Conservation (phyloP, 2,113 vertebrate species). For the Paracanthobrama guichenoti region DNA sequence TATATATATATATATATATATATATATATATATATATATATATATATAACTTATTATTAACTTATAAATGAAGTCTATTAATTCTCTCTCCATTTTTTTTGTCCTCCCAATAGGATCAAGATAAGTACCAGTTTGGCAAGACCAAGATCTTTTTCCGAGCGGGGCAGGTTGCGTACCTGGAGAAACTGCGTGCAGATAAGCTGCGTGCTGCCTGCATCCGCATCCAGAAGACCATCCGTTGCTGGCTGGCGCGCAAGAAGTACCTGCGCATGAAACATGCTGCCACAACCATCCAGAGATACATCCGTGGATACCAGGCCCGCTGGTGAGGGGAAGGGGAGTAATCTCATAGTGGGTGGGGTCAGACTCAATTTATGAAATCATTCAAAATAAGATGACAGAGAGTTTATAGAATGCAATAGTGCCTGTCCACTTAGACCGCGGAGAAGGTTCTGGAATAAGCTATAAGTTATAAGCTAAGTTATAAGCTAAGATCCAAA, state of each 20-base stretch:
- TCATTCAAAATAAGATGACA: not conserved
- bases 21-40: too few relatives aligned
- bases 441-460: not conserved
- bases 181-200: constrained; percentile 96
- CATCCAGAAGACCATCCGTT: constrained; percentile 97
- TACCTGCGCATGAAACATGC: constrained; percentile 88
- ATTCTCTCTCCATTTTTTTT: not conserved
- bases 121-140: constrained; percentile 99
- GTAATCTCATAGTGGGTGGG: not conserved
- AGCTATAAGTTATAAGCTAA: not conserved
- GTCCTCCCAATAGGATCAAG: constrained; percentile 81
- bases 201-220: constrained; percentile 92
- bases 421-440: not conserved
- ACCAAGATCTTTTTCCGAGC: constrained; percentile 99
- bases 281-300: constrained; percentile 89
- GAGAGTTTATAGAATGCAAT: not conserved
- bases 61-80: not conserved
- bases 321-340: constrained; percentile 82
- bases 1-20: too few relatives aligned
- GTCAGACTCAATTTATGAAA: not conserved
- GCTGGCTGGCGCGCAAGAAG: constrained; percentile 94
- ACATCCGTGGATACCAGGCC: constrained; percentile 92
- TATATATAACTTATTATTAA: too few relatives aligned
- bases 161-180: constrained; percentile 96
- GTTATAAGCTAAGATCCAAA: not conserved